Base-by-base conservation (phyloP, 30 jellyfish, hydroid and myxozoan genomes). In the Turritopsis rubra region DNA sequence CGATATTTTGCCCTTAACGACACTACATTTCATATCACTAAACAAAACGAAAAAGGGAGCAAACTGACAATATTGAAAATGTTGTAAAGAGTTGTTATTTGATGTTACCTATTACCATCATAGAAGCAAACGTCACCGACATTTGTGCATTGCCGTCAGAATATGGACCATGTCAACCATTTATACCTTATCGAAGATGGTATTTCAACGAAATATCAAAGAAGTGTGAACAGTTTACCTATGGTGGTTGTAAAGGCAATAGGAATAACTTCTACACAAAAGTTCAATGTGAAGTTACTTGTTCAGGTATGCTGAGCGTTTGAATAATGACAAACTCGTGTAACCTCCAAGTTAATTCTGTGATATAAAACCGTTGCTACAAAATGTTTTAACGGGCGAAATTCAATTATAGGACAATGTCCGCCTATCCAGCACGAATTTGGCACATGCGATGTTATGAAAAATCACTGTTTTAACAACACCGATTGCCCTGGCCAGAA, bases 201-300 rank as follows among this genome's bases (percentile, higher is more conserved):
- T 78, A 31, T 78, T 78, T 78, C 52, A 78, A 78, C 29, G 52
- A 52, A 21, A 53, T 8, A 0, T 25, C 85, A 20, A 53, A 53
- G 27, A 52, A 52, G 29, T 78, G 85, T 53, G 85, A 78, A 76
- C 16, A 29, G 1, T 78, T 78, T 52, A 26, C 8, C 26, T 78
- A 78, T 78, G 85, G 85, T 24, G 85, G 85, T 23, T 78, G 85
- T 52, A 29, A 53, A 28, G 85, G 85, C 28, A 78, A 78, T 53
- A 1, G 18, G 25, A 78, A 78, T 25, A 31, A 29, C 3, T 78
- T 78, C 21, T 21, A 23, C 23, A 78, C 85, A 20, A 29, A 29
- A 52, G 29, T 8, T 5, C 79, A 78, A 78, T 78, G 85, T 29
- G 52, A 78, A 78, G 30, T 16, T n/a, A n/a, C 80, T 31, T 78